Evolutionary conservation across 2,113 vertebrate genomes (phyloP).

Genomic region (Dascyllus trimaculatus): DNA sequence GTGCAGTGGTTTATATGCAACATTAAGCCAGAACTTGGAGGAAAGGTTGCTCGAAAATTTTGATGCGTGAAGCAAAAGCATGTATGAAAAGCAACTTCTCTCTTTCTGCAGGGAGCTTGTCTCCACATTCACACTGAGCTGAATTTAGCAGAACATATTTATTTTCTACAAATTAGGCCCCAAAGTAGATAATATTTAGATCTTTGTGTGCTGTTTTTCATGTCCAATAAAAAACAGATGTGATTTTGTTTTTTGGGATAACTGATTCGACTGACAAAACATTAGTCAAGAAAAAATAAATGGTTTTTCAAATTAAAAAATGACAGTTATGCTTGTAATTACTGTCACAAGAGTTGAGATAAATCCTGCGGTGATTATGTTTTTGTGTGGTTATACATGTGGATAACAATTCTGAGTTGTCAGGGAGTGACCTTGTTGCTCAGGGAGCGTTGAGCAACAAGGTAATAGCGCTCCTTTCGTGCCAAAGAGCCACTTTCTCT

Average conservation of each 20-base stretch:
- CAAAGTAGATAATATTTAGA: not conserved
- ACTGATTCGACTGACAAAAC: constrained; percentile 10
- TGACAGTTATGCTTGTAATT: constrained; percentile 28
- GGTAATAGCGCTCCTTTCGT: constrained; percentile 37
- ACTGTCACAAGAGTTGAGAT: not conserved
- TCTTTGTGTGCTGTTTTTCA: constrained; percentile 3
- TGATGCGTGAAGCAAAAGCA: not conserved
- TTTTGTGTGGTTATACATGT: constrained; percentile 17
- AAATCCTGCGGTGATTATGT: constrained; percentile 20
- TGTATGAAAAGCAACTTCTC: not conserved
- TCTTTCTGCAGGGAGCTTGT: not conserved
- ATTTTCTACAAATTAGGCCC: not conserved
- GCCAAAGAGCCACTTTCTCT: constrained; percentile 48
- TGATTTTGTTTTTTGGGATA: not conserved
- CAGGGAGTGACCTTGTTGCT: constrained; percentile 49
- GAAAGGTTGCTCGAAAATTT: constrained; percentile 25
- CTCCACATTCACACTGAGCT: constrained; percentile 6
- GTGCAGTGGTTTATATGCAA: constrained; percentile 13
- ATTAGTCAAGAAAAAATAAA: not conserved
- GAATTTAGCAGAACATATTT: not conserved
- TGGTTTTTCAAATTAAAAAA: not conserved
- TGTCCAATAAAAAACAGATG: not conserved
- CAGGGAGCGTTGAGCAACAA: constrained; percentile 39
- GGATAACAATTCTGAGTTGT: constrained; percentile 27
- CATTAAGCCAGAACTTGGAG: constrained; percentile 32